Evolutionary conservation across 2,888 invertebrate genomes (phyloP).

Genomic region (Caenorhabditis plicata): DNA sequence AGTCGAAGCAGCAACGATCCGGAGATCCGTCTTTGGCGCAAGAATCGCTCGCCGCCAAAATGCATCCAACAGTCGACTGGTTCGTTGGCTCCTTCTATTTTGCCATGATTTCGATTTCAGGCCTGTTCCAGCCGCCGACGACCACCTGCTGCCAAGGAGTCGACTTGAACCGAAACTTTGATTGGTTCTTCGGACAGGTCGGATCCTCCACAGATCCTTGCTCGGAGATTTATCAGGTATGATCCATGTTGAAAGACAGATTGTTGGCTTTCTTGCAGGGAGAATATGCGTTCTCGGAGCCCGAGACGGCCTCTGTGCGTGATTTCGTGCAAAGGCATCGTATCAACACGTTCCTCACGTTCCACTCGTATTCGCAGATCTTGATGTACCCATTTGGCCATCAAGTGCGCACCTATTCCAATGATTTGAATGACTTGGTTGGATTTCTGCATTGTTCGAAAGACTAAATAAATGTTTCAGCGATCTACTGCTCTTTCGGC

Average conservation of each 20-base stretch:
- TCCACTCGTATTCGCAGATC: slow-evolving; percentile 64
- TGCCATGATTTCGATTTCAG: slow-evolving; percentile 19
- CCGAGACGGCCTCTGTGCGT: slow-evolving; percentile 62
- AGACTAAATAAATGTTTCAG: slow-evolving; percentile 33
- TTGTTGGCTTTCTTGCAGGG: no score
- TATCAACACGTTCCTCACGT: slow-evolving; percentile 62
- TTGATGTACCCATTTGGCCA: slow-evolving; percentile 66
- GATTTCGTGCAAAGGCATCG: slow-evolving; percentile 58
- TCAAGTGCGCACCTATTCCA: slow-evolving; percentile 59
- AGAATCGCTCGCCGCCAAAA: slow-evolving; percentile 44
- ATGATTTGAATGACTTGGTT: slow-evolving; percentile 57
- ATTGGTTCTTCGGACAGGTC: slow-evolving; percentile 65
- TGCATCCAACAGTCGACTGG: slow-evolving; percentile 37
- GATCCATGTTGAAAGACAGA: no score
- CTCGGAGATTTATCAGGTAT: slow-evolving; percentile 64
- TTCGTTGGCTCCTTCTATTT: background rate
- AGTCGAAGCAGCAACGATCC: slow-evolving; percentile 43
- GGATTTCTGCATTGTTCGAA: background rate
- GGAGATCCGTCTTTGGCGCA: slow-evolving; percentile 41
- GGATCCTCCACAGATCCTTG: slow-evolving; percentile 64
- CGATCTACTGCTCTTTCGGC: slow-evolving; percentile 58
- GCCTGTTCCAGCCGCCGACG: slow-evolving; percentile 57
- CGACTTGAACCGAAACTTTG: slow-evolving; percentile 65
- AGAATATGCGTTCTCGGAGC: slow-evolving; percentile 63
- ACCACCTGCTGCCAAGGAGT: slow-evolving; percentile 64